Evolutionary conservation across 2,888 invertebrate species (phyloP), one percentile per base, ranked within the genome.

Genomic region (Lathronympha strigana): DNA sequence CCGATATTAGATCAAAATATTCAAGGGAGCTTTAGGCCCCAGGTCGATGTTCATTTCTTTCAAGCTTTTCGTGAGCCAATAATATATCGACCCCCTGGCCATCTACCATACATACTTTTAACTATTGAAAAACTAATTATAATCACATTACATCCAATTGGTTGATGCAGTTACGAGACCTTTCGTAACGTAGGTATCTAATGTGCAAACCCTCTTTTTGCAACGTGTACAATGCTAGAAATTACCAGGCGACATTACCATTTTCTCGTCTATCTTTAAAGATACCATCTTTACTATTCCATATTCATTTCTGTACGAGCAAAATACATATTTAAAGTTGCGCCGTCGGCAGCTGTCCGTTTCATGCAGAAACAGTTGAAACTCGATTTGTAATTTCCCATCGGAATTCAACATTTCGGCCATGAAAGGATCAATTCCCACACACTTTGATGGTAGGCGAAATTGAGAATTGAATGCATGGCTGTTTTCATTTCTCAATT

Each of bases 381-480:
- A 49, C 15, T 47, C 54, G 31, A 50, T 40, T 63, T 63, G 57
- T 40, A 33, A 63, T 57, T 63, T 63, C 63, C 57, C 57, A 50
- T 57, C 13, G 57, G 57, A 43, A 51, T 63, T 49, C 21, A 9
- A 25, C 21, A 57, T 57, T 57, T 36, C 31, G 15, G 8, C 17
- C 17, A 31, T 4, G 2, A 33, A 49, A 5, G 17, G 43, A 15
- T 40, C 21, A 13, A 51, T 40, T 63, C 49, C 28, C 55, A 49
- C 57, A 49, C 3, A 33, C 21, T 36, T 23, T 19, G n/a, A n/a
- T n/a, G n/a, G n/a, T n/a, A 28, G 13, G n/a, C 23, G 13, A 43
- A 19, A 38, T 38, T 15, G n/a, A 15, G 15, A n/a, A n/a, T 49
- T n/a, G n/a, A n/a, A n/a, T n/a, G n/a, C n/a, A n/a, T n/a, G n/a